Evolutionary conservation across 2,113 vertebrate species (phyloP).

Genomic region (Phyllopteryx taeniolatus): DNA sequence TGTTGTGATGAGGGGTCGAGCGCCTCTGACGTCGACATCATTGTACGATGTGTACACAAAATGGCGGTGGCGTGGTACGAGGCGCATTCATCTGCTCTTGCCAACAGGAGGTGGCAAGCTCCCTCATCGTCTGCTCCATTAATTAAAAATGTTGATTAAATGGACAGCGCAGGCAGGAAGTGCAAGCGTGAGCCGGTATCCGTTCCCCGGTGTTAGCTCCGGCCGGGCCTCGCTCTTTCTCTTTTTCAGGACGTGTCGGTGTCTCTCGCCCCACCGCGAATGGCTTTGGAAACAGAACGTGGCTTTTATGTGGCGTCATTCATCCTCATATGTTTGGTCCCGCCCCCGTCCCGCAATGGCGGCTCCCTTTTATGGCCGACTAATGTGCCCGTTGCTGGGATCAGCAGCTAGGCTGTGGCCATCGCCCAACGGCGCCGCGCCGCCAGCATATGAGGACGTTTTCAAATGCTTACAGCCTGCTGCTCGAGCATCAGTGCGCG

Average conservation of each 20-base stretch:
- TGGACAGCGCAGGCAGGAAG: slow-evolving; percentile 44
- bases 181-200: slow-evolving; percentile 34
- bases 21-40: neutral
- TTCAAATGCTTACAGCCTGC: slow-evolving; percentile 32
- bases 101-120: neutral
- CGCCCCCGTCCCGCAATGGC: slow-evolving; percentile 59
- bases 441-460: slow-evolving; percentile 42
- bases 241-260: slow-evolving; percentile 25
- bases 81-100: neutral
- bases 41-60: neutral
- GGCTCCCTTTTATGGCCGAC: slow-evolving; percentile 66
- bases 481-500: slow-evolving; percentile 47
- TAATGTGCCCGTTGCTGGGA: slow-evolving; percentile 64
- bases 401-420: slow-evolving; percentile 60
- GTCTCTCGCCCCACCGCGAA: slow-evolving; percentile 45
- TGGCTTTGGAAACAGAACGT: slow-evolving; percentile 66
- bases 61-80: neutral
- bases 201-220: slow-evolving; percentile 8
- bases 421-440: slow-evolving; percentile 45
- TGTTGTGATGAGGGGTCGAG: neutral
- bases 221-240: neutral
- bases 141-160: slow-evolving; percentile 63
- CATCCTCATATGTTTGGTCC: slow-evolving; percentile 69
- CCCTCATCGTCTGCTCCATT: slow-evolving; percentile 54
- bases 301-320: slow-evolving; percentile 67